Percentiles rank a stretch among this genome's conserved stretches.
Conservation (phyloP, 2,113 vertebrate species). For the Leptocoma aspasia region DNA sequence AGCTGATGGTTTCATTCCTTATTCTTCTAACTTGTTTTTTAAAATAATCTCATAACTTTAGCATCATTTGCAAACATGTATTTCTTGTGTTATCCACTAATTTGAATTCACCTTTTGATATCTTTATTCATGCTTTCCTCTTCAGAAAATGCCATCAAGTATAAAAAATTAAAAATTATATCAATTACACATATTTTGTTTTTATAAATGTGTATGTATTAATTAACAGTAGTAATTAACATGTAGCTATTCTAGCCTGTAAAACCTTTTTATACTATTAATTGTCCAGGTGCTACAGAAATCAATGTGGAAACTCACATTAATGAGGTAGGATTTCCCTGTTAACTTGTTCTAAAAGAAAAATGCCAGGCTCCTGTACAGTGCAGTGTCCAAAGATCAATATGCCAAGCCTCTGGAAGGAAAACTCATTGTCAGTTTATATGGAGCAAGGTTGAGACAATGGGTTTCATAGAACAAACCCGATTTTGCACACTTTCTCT, state of each 20-base stretch:
- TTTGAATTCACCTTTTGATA: constrained; percentile 51
- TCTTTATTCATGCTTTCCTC: constrained; percentile 53
- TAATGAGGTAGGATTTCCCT: background rate
- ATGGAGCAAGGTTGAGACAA: background rate
- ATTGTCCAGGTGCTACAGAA: background rate
- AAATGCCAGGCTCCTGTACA: background rate
- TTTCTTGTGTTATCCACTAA: background rate
- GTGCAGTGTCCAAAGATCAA: background rate
- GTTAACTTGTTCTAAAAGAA: background rate
- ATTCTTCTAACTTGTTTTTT: background rate
- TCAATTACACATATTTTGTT: constrained; percentile 28
- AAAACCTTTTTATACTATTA: background rate
- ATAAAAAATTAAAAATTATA: background rate
- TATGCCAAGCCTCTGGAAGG: background rate
- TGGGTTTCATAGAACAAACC: background rate
- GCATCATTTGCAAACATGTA: background rate
- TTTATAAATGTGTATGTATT: background rate
- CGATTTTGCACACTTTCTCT: background rate
- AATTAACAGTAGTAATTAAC: background rate
- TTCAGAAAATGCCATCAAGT: constrained; percentile 56
- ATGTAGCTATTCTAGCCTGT: background rate
- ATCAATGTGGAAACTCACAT: background rate
- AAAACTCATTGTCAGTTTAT: background rate
- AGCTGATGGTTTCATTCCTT: background rate
- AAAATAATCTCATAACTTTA: background rate